These are phyloP conservation scores for Halictus quadricinctus DNA, from an alignment of 2,888 invertebrate genomes.

Conservation along the genomic window DNA sequence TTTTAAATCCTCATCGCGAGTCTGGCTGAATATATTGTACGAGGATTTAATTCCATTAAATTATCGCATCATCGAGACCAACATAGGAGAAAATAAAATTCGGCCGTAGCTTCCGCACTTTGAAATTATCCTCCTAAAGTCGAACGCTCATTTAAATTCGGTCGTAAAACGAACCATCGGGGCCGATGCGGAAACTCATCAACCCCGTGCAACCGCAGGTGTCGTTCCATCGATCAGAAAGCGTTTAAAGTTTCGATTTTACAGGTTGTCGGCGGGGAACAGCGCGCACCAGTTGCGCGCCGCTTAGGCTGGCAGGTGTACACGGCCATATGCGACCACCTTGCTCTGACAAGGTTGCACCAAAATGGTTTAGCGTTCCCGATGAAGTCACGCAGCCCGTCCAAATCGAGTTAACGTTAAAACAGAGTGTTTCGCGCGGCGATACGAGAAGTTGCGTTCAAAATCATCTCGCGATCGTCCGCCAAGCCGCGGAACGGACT, in stretches of 20 bases:
- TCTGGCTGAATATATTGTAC: too few species aligned
- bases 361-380: slow-evolving; percentile 66
- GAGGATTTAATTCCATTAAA: background rate
- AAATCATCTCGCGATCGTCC: background rate
- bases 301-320: slow-evolving; percentile 63
- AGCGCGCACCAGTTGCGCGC: slow-evolving; percentile 56
- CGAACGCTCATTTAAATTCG: background rate
- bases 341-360: slow-evolving; percentile 72
- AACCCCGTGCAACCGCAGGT: slow-evolving; percentile 1
- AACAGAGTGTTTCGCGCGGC: slow-evolving; percentile 23
- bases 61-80: background rate
- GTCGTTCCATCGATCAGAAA: slow-evolving; percentile 19
- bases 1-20: too few species aligned
- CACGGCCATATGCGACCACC: slow-evolving; percentile 73
- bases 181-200: background rate
- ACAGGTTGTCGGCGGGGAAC: slow-evolving; percentile 25
- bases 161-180: background rate
- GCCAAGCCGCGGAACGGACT: background rate
- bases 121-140: background rate
- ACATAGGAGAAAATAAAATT: too few species aligned
- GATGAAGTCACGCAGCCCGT: slow-evolving; percentile 56
- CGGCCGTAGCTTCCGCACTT: background rate
- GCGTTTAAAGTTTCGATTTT: slow-evolving; percentile 23
- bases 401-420: slow-evolving; percentile 46
- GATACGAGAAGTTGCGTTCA: background rate